These are phyloP conservation scores for Glaucopsyche alexis DNA, from an alignment of 2,888 invertebrate species.

Conservation along the genomic window DNA sequence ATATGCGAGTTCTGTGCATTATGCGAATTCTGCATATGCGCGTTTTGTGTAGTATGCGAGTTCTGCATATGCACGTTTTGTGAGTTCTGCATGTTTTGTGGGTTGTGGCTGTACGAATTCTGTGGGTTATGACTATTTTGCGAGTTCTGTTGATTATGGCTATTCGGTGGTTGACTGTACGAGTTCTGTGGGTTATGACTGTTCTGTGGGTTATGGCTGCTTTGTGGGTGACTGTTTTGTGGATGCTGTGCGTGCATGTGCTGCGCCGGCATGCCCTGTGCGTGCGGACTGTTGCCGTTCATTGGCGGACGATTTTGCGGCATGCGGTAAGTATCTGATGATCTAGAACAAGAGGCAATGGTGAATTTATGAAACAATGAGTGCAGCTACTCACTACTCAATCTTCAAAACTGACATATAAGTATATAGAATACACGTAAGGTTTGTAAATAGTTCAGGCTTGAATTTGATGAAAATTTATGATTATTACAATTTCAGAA, in stretches of 20 bases:
- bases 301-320: constrained; percentile 39
- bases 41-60: constrained; percentile 30
- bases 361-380: neutral
- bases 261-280: constrained; percentile 32
- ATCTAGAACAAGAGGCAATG: constrained; percentile 28
- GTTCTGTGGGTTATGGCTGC: neutral
- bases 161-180: neutral
- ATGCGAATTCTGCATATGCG: constrained; percentile 57
- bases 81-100: constrained; percentile 29
- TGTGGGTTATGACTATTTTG: too few species aligned
- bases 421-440: too few species aligned
- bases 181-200: neutral
- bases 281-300: constrained; percentile 40
- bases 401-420: too few species aligned
- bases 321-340: constrained; percentile 38
- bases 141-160: too few species aligned
- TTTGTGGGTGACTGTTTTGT: neutral
- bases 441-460: too few species aligned
- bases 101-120: neutral
- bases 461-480: too few species aligned
- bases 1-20: constrained; percentile 40
- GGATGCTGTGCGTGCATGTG: constrained; percentile 1
- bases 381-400: too few species aligned
- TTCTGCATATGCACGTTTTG: constrained; percentile 33
- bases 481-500: too few species aligned